Evolutionary conservation across 2,797 vertebrate genomes (phyloP).

Genomic region (Microchirus variegatus): DNA sequence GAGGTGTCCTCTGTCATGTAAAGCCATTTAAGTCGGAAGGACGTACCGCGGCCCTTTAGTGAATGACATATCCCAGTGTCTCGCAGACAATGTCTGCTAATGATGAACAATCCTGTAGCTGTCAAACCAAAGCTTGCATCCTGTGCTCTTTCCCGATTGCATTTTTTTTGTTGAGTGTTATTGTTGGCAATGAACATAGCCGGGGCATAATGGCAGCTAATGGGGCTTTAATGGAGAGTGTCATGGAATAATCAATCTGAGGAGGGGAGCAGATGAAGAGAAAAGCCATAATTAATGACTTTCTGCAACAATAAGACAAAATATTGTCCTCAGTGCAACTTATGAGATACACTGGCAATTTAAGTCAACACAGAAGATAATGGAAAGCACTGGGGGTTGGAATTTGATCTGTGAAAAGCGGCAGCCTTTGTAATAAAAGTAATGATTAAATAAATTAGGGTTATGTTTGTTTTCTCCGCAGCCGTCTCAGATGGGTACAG

Average conservation of each 20-base stretch:
- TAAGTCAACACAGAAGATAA: slow-evolving; percentile 35
- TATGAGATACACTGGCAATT: slow-evolving; percentile 40
- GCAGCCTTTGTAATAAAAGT: slow-evolving; percentile 30
- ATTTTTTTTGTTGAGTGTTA: slow-evolving; percentile 59
- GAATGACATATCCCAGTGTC: slow-evolving; percentile 68
- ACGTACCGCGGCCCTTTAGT: slow-evolving; percentile 49
- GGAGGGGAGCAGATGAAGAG: slow-evolving; percentile 44
- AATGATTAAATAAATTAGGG: slow-evolving; percentile 23
- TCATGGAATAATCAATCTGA: slow-evolving; percentile 74
- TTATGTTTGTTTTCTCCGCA: slow-evolving; percentile 26
- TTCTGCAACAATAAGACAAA: slow-evolving; percentile 55
- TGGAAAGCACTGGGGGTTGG: slow-evolving; percentile 23
- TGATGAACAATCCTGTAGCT: slow-evolving; percentile 75
- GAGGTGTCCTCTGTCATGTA: slow-evolving; percentile 64
- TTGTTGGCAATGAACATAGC: slow-evolving; percentile 73
- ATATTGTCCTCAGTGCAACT: slow-evolving; percentile 56
- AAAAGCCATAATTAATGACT: slow-evolving; percentile 57
- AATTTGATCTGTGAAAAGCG: slow-evolving; percentile 46
- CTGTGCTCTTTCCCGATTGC: slow-evolving; percentile 41
- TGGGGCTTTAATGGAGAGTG: slow-evolving; percentile 77
- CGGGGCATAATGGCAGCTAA: slow-evolving; percentile 73
- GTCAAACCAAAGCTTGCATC: slow-evolving; percentile 60
- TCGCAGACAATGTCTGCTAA: slow-evolving; percentile 69
- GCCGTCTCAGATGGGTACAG: slow-evolving; percentile 11
- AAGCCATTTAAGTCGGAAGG: slow-evolving; percentile 52